Evolutionary conservation across 2,797 vertebrate species (phyloP), one percentile per base, ranked within the genome.

Genomic region (Cichlasoma orientale): DNA sequence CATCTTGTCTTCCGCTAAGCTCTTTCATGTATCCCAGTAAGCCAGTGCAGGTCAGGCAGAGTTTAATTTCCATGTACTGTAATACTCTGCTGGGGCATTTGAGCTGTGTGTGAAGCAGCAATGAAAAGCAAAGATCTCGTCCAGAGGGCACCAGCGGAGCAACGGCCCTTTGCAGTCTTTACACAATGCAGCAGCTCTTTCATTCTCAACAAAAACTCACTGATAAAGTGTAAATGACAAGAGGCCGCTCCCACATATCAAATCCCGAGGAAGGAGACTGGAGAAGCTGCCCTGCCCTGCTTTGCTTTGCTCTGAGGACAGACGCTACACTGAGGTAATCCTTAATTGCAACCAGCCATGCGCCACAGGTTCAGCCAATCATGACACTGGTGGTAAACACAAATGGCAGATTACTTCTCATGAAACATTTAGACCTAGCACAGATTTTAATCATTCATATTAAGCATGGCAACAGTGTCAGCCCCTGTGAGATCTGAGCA

Each of bases 371-470:
- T 73, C 84, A 86, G 87, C 92, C 92, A 92, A 87, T 92, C 74
- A 21, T 29, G 56, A 72, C 38, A 47, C 81, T 7, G 77, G 78
- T 78, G 90, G 86, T 86, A 91, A 92, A 90, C 84, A 90, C 76
- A 82, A 79, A 81, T 76, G 80, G 86, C 68, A 94, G 91, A 89
- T 90, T 91, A 88, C 77, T 78, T 74, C 82, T 92, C 86, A 92
- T 95, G 55, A 93, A 95, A 94, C 79, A 93, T 94, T 93, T 71
- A 95, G 79, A 80, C 74, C 53, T 88, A 89, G 85, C 93, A 93
- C 89, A 93, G 87, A 92, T 94, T 95, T 95, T 89, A 94, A 94
- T 94, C 88, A 92, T 94, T 95, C 78, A 94, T 92, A 89, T 71
- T 33, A 80, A 68, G 78, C 73, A 77, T 36, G 85, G 90, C 87